Evolutionary conservation across 2,797 vertebrate genomes (phyloP).

Genomic region (Gastrophryne carolinensis): DNA sequence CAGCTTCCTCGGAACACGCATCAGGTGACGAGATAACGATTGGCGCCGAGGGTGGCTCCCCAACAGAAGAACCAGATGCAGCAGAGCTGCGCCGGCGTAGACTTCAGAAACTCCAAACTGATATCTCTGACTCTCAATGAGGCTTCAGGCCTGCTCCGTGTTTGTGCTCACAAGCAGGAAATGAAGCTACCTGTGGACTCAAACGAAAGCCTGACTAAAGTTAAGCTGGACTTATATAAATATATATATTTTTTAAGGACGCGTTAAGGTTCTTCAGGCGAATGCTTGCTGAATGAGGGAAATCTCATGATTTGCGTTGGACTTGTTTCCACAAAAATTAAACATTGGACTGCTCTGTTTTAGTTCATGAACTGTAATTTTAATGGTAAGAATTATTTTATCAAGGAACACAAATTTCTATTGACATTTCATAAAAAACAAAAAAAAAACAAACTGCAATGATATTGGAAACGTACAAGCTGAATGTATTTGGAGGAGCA

Average conservation of each 20-base stretch:
- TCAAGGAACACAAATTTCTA: background rate
- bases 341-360: conserved; percentile 28
- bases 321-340: conserved; percentile 50
- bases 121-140: conserved; percentile 75
- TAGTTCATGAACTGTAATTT: conserved; percentile 13
- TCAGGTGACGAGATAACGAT: conserved; percentile 55
- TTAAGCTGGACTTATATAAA: conserved; percentile 41
- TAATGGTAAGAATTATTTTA: background rate
- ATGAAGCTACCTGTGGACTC: conserved; percentile 23
- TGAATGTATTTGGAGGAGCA: conserved; percentile 5
- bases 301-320: conserved; percentile 41
- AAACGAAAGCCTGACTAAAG: conserved; percentile 36
- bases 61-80: conserved; percentile 73
- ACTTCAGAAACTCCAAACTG: conserved; percentile 85
- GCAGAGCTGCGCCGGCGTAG: conserved; percentile 84
- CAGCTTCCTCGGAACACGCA: conserved; percentile 48
- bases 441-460: background rate
- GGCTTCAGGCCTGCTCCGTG: background rate
- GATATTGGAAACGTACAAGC: background rate
- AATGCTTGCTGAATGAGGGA: conserved; percentile 27
- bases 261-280: conserved; percentile 15
- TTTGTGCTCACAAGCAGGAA: conserved; percentile 30
- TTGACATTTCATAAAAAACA: background rate
- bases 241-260: conserved; percentile 51
- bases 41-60: conserved; percentile 55